Evolutionary conservation across 2,888 invertebrate genomes (phyloP).

Genomic region (Neria commutata): DNA sequence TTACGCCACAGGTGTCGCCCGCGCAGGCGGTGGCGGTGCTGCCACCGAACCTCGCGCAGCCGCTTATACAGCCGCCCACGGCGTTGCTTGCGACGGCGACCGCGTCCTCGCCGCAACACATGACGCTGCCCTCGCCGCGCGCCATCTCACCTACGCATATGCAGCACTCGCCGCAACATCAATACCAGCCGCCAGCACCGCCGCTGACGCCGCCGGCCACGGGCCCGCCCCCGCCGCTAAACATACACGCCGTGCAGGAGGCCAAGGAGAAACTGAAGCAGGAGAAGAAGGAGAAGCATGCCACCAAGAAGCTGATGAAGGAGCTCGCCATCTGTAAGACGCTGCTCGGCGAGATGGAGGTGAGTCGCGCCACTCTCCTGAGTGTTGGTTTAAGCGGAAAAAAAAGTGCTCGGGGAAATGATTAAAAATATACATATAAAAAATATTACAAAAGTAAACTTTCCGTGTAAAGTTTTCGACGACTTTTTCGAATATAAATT

Average conservation of each 20-base stretch:
- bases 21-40: constrained; percentile 32
- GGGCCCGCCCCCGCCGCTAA: constrained; percentile 50
- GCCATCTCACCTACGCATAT: constrained; percentile 45
- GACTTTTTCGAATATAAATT: background rate
- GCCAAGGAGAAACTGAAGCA: constrained; percentile 62
- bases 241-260: constrained; percentile 56
- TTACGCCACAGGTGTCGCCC: constrained; percentile 39
- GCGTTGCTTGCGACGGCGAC: constrained; percentile 27
- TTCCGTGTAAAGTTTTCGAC: background rate
- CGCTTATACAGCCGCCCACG: constrained; percentile 33
- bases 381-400: no score
- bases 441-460: background rate
- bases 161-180: constrained; percentile 33
- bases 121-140: constrained; percentile 49
- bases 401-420: no score
- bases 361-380: no score
- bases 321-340: constrained; percentile 80
- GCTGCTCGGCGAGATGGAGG: constrained; percentile 86
- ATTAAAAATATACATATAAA: no score
- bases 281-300: constrained; percentile 62
- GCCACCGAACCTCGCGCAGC: constrained; percentile 28
- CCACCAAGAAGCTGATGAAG: constrained; percentile 71
- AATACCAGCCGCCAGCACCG: constrained; percentile 26
- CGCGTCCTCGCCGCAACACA: constrained; percentile 37
- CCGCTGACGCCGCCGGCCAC: constrained; percentile 24